phyloP scores from a whole-genome alignment of 2,113 vertebrate genomes.

The Platysteira castanea region DNA sequence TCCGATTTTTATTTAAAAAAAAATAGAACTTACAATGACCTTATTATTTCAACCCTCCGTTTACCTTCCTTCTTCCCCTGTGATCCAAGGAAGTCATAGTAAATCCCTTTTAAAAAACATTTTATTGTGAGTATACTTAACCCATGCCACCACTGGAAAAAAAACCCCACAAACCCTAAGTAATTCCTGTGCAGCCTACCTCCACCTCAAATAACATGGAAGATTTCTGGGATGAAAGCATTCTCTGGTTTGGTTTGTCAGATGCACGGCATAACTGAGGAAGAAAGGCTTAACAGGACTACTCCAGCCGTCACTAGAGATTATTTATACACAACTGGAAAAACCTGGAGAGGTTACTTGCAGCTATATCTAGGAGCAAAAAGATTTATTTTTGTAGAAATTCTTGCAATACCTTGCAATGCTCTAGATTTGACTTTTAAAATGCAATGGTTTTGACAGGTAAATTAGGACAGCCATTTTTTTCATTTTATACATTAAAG shows the following conservation, averaged over 20 bases:
- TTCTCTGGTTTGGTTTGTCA: slow-evolving; percentile 9
- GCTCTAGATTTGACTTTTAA: slow-evolving; percentile 38
- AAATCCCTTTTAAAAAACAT: slow-evolving; percentile 1
- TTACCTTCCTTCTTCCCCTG: neutral
- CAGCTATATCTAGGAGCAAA: neutral
- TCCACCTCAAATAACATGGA: neutral
- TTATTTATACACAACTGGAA: slow-evolving; percentile 38
- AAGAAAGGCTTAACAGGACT: slow-evolving; percentile 7
- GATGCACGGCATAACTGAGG: neutral
- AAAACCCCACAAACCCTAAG: neutral
- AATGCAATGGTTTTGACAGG: slow-evolving; percentile 38
- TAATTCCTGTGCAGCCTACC: neutral
- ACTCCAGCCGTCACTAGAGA: neutral
- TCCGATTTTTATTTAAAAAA: neutral
- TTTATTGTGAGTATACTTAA: neutral
- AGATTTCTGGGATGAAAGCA: slow-evolving; percentile 14
- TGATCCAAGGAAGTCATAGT: neutral
- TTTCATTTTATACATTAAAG: slow-evolving; percentile 10
- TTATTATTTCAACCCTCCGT: neutral
- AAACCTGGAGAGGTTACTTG: neutral
- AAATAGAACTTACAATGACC: neutral
- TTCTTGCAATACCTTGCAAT: neutral
- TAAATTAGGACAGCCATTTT: slow-evolving; percentile 26
- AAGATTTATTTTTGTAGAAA: slow-evolving; percentile 21
- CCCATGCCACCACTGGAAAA: neutral